Base-by-base conservation (phyloP, 2,888 invertebrate species). In the Agriopis aurantiaria region DNA sequence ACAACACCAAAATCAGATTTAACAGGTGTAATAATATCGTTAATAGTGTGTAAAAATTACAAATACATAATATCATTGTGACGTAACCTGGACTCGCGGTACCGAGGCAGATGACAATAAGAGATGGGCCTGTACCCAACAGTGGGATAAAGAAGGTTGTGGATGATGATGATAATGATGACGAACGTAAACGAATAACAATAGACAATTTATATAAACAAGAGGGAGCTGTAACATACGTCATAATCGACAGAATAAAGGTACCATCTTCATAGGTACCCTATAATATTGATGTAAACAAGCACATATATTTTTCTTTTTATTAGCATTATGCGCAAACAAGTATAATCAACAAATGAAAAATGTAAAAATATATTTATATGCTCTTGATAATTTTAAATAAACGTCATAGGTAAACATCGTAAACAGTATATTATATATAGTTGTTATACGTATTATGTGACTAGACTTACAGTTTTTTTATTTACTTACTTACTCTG, bases 1-100 rank as follows among this genome's bases (percentile, higher is more conserved):
- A 78, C 8, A 11, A 59, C 51, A 75, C 85, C 83, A 83, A 73
- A 68, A 61, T 60, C 45, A 23, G 70, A 71, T 0, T 23, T 33
- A 5, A 33, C 33, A 33, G 33, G 33, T 33, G 5, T 33, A 33
- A 33, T 33, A 33, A 33, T 33, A 33, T 33, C 33, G 33, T 69
- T 66, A 65, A 66, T 67, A 64, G 68, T 64, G 60, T 65, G 68
- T 69, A 73, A 52, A 11, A 49, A 57, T 8, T 43, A 60, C 55
- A 23, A 33, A 45, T 9, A 11, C 12, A 11, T 48, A 33, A 33
- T 33, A 33, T 33, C 33, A 33, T 33, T 33, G 33, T 33, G 33
- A 33, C 4, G 33, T 33, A 33, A 33, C 33, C 33, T 5, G 33
- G 3, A 33, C 33, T 33, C 5, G 33, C 33, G 5, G 33, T 33